A percentile compares a stretch with the other conserved stretches of the same genome.
Evolutionary conservation across 2,888 invertebrate species (phyloP).

Genomic region (Cryptophagus acutangulus): DNA sequence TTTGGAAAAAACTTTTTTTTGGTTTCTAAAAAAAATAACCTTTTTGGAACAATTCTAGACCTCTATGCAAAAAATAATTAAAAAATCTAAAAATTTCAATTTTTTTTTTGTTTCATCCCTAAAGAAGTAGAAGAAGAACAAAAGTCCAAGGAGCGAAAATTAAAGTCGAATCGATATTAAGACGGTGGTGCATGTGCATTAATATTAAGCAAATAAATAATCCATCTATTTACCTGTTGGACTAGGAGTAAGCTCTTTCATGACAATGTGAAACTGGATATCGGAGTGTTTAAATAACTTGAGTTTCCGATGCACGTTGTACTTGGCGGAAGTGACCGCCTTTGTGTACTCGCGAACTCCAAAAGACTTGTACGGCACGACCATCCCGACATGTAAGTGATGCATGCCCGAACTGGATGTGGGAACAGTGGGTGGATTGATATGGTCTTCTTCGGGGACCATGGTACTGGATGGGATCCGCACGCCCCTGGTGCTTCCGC

Average conservation of each 20-base stretch:
- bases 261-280: constrained; percentile 62
- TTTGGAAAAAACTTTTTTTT: too few species aligned
- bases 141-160: too few species aligned
- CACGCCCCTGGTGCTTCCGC: constrained; percentile 37
- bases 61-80: too few species aligned
- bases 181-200: too few species aligned
- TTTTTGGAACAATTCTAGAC: too few species aligned
- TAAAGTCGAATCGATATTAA: too few species aligned
- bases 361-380: constrained; percentile 73
- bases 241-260: constrained; percentile 71
- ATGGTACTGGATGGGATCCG: constrained; percentile 32
- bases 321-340: constrained; percentile 64
- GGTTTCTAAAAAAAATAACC: too few species aligned
- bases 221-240: constrained; percentile 56
- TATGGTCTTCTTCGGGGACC: constrained; percentile 40
- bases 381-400: constrained; percentile 62
- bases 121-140: too few species aligned
- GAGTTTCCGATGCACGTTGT: constrained; percentile 61
- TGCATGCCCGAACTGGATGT: constrained; percentile 23
- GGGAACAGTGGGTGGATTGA: constrained; percentile 35
- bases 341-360: constrained; percentile 68
- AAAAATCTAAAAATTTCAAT: too few species aligned
- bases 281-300: constrained; percentile 66
- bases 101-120: too few species aligned
- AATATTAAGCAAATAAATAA: too few species aligned